Conservation (phyloP, 2,797 vertebrate species). For the Phataginus tricuspis region DNA sequence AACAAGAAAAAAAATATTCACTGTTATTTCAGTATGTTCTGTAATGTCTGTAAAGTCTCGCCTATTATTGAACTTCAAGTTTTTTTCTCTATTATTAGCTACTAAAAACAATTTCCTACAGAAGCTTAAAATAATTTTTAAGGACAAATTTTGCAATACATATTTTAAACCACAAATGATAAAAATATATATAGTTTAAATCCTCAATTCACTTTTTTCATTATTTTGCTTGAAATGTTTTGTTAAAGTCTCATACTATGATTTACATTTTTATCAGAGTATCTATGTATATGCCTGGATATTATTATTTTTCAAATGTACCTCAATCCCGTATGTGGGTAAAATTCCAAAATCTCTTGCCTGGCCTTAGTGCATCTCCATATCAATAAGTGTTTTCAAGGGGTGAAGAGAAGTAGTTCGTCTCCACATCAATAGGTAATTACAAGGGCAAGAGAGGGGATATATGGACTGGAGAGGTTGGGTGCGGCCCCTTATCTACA, state of each 20-base stretch:
- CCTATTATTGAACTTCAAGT: background rate
- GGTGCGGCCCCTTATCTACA: no score
- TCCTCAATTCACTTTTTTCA: background rate
- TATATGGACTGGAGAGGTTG: no score
- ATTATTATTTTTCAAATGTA: background rate
- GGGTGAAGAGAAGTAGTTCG: no score
- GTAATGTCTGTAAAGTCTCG: background rate
- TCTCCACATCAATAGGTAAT: no score
- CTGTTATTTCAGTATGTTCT: background rate
- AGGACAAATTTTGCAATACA: background rate
- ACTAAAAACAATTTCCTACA: background rate
- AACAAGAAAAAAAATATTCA: background rate
- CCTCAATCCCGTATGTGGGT: background rate
- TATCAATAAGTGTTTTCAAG: no score
- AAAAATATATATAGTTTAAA: background rate
- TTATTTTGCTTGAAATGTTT: background rate
- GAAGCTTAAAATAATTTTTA: conserved; percentile 27
- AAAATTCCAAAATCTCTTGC: no score
- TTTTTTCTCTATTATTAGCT: background rate
- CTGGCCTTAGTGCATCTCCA: no score
- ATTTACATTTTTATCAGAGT: background rate
- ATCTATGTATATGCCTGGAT: background rate
- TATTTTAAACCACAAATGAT: background rate
- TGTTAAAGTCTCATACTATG: background rate
- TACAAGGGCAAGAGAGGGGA: no score